Conservation (phyloP, 2,113 vertebrate species). For the Albula glossodonta region DNA sequence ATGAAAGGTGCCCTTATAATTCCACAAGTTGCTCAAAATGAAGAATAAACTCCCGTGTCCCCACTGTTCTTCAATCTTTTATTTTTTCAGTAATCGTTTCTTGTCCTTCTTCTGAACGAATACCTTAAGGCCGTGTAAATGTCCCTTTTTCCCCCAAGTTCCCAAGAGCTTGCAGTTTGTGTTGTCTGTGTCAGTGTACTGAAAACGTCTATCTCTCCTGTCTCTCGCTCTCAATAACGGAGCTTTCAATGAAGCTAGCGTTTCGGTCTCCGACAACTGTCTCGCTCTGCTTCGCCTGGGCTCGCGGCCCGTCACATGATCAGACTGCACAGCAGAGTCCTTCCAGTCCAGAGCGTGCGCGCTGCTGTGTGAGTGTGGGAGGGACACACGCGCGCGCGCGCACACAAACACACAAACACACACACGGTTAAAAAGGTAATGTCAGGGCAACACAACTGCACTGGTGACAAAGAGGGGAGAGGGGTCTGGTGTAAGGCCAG, state of each 20-base stretch:
- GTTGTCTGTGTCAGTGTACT: constrained; percentile 37
- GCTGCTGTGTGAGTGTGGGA: constrained; percentile 40
- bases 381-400: constrained; percentile 26
- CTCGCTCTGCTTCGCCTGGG: constrained; percentile 43
- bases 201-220: constrained; percentile 38
- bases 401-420: constrained; percentile 21
- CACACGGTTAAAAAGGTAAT: not conserved
- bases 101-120: constrained; percentile 43
- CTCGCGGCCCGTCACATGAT: constrained; percentile 52
- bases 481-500: not conserved
- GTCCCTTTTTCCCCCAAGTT: constrained; percentile 41
- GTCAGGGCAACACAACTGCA: not conserved
- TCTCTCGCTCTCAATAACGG: constrained; percentile 45
- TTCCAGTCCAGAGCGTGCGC: constrained; percentile 36
- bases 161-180: constrained; percentile 40
- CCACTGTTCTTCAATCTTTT: constrained; percentile 35
- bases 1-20: constrained; percentile 40
- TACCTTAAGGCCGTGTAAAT: constrained; percentile 36
- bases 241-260: constrained; percentile 50
- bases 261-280: constrained; percentile 47
- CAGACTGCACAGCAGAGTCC: constrained; percentile 37
- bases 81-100: constrained; percentile 36
- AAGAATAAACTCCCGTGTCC: constrained; percentile 47
- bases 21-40: constrained; percentile 53
- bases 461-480: not conserved